phyloP scores from a whole-genome alignment of 2,113 vertebrate genomes.

The Girardinichthys multiradiatus region DNA sequence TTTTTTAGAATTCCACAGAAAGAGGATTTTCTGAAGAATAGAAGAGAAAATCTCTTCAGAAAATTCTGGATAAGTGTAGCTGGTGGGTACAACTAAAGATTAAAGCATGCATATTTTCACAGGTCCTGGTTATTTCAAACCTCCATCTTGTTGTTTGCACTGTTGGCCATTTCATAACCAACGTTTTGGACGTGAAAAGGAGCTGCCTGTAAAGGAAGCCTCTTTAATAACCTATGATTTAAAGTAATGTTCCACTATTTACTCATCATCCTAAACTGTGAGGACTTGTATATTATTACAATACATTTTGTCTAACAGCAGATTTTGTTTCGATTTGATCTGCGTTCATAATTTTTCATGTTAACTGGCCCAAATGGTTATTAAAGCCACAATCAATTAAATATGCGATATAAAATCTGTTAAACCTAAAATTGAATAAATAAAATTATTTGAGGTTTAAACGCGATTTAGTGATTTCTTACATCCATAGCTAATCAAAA shows the following conservation, averaged over 20 bases:
- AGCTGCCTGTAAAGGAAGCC: not conserved
- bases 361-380: not conserved
- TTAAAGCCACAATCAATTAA: not conserved
- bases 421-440: not conserved
- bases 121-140: not conserved
- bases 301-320: not conserved
- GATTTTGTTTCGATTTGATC: not conserved
- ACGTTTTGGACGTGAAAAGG: not conserved
- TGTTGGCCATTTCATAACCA: not conserved
- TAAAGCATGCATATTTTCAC: not conserved
- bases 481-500: not conserved
- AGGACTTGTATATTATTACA: too few relatives aligned
- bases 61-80: not conserved
- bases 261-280: too few relatives aligned
- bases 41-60: not conserved
- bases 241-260: not conserved
- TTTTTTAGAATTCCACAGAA: not conserved
- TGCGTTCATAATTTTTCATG: not conserved
- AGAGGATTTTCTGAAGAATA: not conserved
- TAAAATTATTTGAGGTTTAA: not conserved
- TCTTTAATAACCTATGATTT: not conserved
- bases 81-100: too few relatives aligned
- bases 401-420: not conserved
- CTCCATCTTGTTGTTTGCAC: not conserved
- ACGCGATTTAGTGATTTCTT: not conserved